These are phyloP conservation scores for Drosophila mayaguana DNA, from an alignment of 2,888 invertebrate species.

Conservation along the genomic window DNA sequence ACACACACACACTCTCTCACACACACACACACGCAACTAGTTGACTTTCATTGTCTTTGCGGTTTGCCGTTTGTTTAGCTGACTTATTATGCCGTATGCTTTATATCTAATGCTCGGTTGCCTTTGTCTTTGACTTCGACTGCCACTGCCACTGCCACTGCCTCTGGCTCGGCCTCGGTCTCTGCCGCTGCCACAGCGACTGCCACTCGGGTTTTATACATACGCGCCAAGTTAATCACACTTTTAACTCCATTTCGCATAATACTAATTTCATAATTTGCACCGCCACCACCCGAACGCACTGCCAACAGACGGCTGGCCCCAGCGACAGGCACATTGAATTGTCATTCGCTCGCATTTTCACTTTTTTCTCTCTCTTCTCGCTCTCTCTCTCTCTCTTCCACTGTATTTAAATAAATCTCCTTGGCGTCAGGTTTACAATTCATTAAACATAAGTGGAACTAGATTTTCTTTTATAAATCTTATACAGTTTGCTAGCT, in stretches of 20 bases:
- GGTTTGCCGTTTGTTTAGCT: slow-evolving; percentile 39
- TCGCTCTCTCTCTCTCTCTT: not conserved
- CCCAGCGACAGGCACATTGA: slow-evolving; percentile 31
- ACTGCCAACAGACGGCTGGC: slow-evolving; percentile 18
- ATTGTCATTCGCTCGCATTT: slow-evolving; percentile 47
- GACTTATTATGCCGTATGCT: slow-evolving; percentile 67
- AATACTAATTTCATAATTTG: slow-evolving; percentile 80
- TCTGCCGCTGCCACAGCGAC: not conserved
- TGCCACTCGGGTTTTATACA: slow-evolving; percentile 43
- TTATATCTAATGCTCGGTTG: slow-evolving; percentile 44
- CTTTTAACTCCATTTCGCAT: slow-evolving; percentile 81
- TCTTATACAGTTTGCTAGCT: not conserved
- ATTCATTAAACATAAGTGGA: slow-evolving; percentile 64
- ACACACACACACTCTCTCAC: slow-evolving; percentile 27
- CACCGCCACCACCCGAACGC: slow-evolving; percentile 58
- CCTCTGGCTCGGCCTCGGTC: not conserved
- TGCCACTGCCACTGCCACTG: not conserved
- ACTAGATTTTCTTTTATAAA: slow-evolving; percentile 13
- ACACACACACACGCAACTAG: slow-evolving; percentile 28
- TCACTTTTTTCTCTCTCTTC: slow-evolving; percentile 52
- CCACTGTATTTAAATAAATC: slow-evolving; percentile 47
- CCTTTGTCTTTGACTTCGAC: slow-evolving; percentile 41
- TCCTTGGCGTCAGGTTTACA: slow-evolving; percentile 36
- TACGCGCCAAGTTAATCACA: slow-evolving; percentile 73
- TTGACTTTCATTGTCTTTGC: slow-evolving; percentile 76